A percentile compares a stretch with the other conserved stretches of the same genome.
phyloP scores from a whole-genome alignment of 2,113 vertebrate species.

The Gila orcuttii region DNA sequence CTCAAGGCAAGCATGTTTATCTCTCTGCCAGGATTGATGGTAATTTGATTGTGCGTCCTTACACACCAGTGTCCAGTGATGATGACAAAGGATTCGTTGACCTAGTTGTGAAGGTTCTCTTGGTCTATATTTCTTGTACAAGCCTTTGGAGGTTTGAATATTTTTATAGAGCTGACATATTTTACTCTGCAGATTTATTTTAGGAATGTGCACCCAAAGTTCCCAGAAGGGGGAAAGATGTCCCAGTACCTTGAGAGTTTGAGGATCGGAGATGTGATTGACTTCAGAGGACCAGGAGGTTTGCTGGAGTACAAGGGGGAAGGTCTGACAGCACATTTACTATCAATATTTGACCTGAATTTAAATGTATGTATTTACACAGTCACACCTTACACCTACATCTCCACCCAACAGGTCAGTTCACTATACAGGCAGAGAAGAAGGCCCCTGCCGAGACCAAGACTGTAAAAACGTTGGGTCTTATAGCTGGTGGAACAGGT shows the following conservation, averaged over 20 bases:
- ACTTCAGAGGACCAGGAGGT: slow-evolving; percentile 67
- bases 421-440: slow-evolving; percentile 74
- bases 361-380: background rate
- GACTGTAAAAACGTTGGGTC: slow-evolving; percentile 66
- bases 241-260: slow-evolving; percentile 67
- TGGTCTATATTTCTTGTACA: background rate
- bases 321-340: slow-evolving; percentile 46
- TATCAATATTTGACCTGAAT: background rate
- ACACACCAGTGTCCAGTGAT: slow-evolving; percentile 78
- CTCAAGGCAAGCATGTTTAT: slow-evolving; percentile 75
- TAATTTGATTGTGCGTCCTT: slow-evolving; percentile 74
- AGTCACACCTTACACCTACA: slow-evolving; percentile 10
- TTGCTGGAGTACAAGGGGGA: slow-evolving; percentile 64
- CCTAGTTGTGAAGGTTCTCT: slow-evolving; percentile 75
- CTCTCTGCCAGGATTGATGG: slow-evolving; percentile 77
- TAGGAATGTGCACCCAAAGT: slow-evolving; percentile 64
- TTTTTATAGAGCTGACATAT: background rate
- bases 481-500: slow-evolving; percentile 82
- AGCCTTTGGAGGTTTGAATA: background rate
- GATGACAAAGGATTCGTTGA: slow-evolving; percentile 77
- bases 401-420: slow-evolving; percentile 65
- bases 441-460: slow-evolving; percentile 70
- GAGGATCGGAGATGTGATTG: slow-evolving; percentile 61
- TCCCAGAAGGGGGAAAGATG: slow-evolving; percentile 70
- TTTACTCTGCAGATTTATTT: slow-evolving; percentile 62